Evolutionary conservation across 92 coral and sea anemone genomes (phyloP).

Genomic region (Blastomussa wellsi): DNA sequence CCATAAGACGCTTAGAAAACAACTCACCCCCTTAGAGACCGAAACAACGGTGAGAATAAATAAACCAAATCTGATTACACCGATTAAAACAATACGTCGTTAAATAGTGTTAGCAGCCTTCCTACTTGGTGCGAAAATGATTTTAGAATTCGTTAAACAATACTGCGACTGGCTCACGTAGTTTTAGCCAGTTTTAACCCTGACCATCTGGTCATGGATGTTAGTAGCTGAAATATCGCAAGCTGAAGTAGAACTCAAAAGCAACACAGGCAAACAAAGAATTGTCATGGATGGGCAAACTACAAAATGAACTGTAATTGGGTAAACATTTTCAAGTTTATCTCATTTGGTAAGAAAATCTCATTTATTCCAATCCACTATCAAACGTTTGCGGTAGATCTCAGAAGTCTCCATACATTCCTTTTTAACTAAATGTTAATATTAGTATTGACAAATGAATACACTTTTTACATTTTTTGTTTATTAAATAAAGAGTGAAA

Average conservation of each 20-base stretch:
- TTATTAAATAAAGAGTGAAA: background rate
- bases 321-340: too few species aligned
- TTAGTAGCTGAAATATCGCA: too few species aligned
- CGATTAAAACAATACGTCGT: background rate
- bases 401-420: background rate
- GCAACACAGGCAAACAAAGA: too few species aligned
- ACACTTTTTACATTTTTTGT: background rate
- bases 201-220: too few species aligned
- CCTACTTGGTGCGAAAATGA: background rate
- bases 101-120: background rate
- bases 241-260: too few species aligned
- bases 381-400: background rate
- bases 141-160: background rate
- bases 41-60: background rate
- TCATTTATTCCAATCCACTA: background rate
- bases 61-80: conserved; percentile 6
- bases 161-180: too few species aligned
- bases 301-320: too few species aligned
- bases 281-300: too few species aligned
- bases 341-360: too few species aligned
- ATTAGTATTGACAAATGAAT: background rate
- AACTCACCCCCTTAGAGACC: background rate
- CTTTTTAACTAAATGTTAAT: background rate
- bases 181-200: too few species aligned
- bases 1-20: background rate